A percentile compares a stretch with the other conserved stretches of the same genome.
These are phyloP conservation scores for Acropora tenuis DNA, from an alignment of 64 coral and sea anemone species.

Conservation along the genomic window DNA sequence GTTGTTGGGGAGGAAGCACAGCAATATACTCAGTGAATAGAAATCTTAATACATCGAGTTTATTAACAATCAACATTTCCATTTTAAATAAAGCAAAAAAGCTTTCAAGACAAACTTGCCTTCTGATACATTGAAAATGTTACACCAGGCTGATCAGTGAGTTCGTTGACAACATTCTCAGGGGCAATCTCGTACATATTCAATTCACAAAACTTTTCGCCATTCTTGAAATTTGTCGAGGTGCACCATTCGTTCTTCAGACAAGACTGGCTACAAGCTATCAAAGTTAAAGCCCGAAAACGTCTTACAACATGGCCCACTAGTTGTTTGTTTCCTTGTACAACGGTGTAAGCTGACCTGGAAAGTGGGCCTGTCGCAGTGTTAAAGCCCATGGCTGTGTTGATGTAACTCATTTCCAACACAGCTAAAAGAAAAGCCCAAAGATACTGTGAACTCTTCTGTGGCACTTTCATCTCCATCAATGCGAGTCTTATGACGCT, in stretches of 20 bases:
- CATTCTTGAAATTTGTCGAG: constrained; percentile 10
- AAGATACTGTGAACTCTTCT: not conserved
- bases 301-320: not conserved
- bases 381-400: not conserved
- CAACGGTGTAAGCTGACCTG: not conserved
- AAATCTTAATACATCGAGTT: too few species aligned
- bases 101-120: not conserved
- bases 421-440: not conserved
- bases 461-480: not conserved
- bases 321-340: not conserved
- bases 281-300: not conserved
- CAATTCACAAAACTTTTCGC: not conserved
- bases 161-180: not conserved
- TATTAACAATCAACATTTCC: too few species aligned
- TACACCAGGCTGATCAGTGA: not conserved
- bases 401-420: not conserved
- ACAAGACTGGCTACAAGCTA: not conserved
- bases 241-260: not conserved
- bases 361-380: not conserved
- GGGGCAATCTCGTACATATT: not conserved
- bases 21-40: too few species aligned
- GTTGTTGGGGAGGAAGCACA: too few species aligned
- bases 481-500: too few species aligned
- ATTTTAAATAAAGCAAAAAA: not conserved
- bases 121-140: not conserved